Evolutionary conservation across 2,888 invertebrate genomes (phyloP), one percentile per base, ranked within the genome.

Genomic region (Stenoptilia bipunctidactyla): DNA sequence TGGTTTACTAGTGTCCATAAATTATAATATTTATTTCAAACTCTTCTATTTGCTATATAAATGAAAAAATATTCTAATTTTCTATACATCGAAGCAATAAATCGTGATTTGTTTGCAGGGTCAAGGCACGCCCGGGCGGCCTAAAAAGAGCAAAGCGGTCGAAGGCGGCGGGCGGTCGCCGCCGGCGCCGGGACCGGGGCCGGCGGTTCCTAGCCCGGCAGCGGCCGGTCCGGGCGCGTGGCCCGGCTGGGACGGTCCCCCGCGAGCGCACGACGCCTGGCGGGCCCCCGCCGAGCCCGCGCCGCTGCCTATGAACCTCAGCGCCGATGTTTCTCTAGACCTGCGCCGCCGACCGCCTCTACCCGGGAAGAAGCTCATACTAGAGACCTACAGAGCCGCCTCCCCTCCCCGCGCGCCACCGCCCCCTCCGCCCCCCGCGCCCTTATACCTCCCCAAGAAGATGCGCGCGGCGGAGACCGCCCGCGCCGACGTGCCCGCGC

Each of bases 381-480:
- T 30, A 54, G 80, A 84, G 48, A 83, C 74, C 56, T 82, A 79
- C 51, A 4, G 30, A 4, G 30, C n/a, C 30, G 30, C 12, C 6
- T 30, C 30, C 6, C 30, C 30, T 4, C 30, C 30, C 4, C 30
- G 6, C 30, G 30, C 30, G 30, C 30, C 30, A 3, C 30, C 9
- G 30, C 30, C 30, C 6, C 30, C n/a, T 4, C 30, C 30, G n/a
- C 30, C 30, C 6, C 30, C 20, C 8, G 20, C 9, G 30, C 30
- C 30, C 6, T n/a, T n/a, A 4, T 85, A 85, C 61, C 61, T 84
- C 45, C 85, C 84, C 27, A 85, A 85, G 52, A 84, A 84, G 57
- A 85, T 85, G 84, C 64, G 85, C 40, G 85, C 85, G 45, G 77
- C 84, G 40, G 84, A 85, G 53, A 83, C 73, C 50, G 59, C 80